Evolutionary conservation across 2,113 vertebrate genomes (phyloP), one percentile per base, ranked within the genome.

Genomic region (Sinocyclocheilus maitianheensis): DNA sequence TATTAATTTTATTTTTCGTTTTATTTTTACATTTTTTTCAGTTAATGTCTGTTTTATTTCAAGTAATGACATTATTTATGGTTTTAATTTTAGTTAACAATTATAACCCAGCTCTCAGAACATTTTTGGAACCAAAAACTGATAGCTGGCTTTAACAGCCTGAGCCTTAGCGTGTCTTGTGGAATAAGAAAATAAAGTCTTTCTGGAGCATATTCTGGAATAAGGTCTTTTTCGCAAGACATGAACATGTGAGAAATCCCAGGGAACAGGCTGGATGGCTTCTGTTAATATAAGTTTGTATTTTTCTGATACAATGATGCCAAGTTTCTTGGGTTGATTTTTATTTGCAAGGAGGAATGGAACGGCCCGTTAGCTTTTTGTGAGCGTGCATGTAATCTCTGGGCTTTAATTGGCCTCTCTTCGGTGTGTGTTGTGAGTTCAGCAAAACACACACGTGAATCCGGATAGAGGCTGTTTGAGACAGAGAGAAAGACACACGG

Each of bases 371-470:
- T 91, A 16, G 62, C 79, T 84, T 62, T 88, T 4, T 83, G 72
- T 63, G 74, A 72, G 62, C 26, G 65, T 87, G 88, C 86, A 67
- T 89, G 77, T 84, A 93, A 94, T 93, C 94, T 91, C 77, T 90
- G 91, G 86, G 89, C 92, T 91, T 91, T 94, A 95, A 94, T 94
- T 95, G 94, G 94, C 92, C 94, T 91, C 89, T 91, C 87, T 91
- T 90, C 90, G 81, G 92, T 89, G 77, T 88, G 77, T 80, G 62
- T 65, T 13, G 40, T 91, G 91, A 92, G 51, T 91, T 90, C 91
- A 91, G 90, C 86, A 90, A 87, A 85, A 84, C 46, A 89, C 89
- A 93, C 79, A 71, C 81, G 55, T 71, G 48, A 51, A 69, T 9
- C 58, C 3, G 11, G 34, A 93, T 92, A 18, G 90, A 89, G 89